phyloP scores from a whole-genome alignment of 2,113 vertebrate species.

The Chaetura pelagica region DNA sequence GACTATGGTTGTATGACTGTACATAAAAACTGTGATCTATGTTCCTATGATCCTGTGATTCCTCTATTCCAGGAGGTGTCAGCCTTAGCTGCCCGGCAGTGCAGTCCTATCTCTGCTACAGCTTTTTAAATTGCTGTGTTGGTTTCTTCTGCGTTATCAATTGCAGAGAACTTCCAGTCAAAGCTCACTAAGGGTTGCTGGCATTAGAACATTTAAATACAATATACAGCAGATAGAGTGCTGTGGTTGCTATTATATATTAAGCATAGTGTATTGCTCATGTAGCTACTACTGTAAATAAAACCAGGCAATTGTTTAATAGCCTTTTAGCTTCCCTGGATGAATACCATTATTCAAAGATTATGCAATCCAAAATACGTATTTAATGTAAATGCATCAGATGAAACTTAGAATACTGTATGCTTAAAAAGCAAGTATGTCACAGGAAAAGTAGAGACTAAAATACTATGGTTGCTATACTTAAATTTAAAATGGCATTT shows the following conservation, averaged over 20 bases:
- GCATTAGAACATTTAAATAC: background rate
- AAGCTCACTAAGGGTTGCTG: background rate
- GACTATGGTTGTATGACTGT: background rate
- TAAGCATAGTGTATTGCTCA: background rate
- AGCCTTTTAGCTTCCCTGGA: background rate
- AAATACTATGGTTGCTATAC: background rate
- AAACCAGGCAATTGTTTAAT: background rate
- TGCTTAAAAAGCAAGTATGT: background rate
- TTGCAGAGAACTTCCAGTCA: background rate
- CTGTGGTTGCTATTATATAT: background rate
- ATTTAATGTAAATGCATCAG: background rate
- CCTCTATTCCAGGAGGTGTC: background rate
- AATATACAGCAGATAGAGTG: background rate
- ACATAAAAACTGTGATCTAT: background rate
- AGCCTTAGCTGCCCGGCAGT: background rate
- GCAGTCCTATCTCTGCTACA: background rate
- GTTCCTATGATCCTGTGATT: background rate
- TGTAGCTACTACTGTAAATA: background rate
- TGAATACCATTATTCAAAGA: background rate
- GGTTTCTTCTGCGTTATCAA: background rate
- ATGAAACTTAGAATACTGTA: background rate
- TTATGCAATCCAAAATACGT: background rate
- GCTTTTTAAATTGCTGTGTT: background rate
- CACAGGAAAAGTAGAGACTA: background rate
- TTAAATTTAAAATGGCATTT: background rate